Evolutionary conservation across 2,113 vertebrate species (phyloP).

Genomic region (Camelus dromedarius): DNA sequence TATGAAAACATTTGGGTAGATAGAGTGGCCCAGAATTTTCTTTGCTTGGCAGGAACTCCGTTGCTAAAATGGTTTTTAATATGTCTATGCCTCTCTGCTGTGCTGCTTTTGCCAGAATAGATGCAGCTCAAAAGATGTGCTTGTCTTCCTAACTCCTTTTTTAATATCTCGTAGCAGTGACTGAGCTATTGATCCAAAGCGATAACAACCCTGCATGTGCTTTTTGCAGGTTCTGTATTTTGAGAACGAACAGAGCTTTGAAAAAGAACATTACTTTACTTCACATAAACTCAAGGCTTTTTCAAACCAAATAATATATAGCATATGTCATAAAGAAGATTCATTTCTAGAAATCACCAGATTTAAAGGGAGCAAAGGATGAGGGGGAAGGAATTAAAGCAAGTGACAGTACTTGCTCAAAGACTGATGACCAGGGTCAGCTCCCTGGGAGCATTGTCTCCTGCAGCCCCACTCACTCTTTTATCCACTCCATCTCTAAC

Average conservation of each 20-base stretch:
- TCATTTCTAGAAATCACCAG: conserved; percentile 57
- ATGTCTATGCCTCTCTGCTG: neutral
- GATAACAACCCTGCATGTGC: conserved; percentile 7
- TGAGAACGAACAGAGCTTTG: conserved; percentile 62
- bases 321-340: conserved; percentile 22
- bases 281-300: conserved; percentile 31
- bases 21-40: conserved; percentile 1
- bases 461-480: neutral
- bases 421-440: neutral
- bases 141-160: conserved; percentile 44
- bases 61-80: conserved; percentile 56
- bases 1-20: conserved; percentile 49
- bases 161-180: conserved; percentile 33
- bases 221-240: conserved; percentile 61
- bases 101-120: conserved; percentile 37
- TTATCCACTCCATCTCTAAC: neutral
- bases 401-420: conserved; percentile 43
- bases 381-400: neutral
- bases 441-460: neutral
- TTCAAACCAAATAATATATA: conserved; percentile 40
- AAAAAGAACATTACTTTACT: conserved; percentile 58
- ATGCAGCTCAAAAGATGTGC: conserved; percentile 47
- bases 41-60: conserved; percentile 58
- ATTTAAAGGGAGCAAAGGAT: conserved; percentile 53
- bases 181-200: conserved; percentile 49